Conservation (phyloP, 2,888 invertebrate genomes). For the Stictocephala bisonia region DNA sequence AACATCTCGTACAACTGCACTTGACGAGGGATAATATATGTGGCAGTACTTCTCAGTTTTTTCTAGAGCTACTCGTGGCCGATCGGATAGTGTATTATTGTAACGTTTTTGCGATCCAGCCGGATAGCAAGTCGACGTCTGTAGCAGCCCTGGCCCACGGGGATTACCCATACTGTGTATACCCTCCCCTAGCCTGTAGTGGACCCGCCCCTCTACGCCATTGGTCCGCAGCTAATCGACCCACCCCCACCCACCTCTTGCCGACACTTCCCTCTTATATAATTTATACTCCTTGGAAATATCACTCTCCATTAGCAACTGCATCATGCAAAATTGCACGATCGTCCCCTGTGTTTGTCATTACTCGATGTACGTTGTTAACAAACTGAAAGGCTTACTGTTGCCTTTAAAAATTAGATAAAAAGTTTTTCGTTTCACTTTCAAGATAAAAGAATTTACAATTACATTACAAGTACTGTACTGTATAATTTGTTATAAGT, state of each 20-base stretch:
- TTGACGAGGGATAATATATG: too few species aligned
- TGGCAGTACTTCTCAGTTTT: too few species aligned
- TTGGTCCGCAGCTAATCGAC: slow-evolving; percentile 29
- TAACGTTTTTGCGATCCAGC: too few species aligned
- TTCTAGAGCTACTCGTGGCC: too few species aligned
- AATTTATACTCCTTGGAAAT: slow-evolving; percentile 4
- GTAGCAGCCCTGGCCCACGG: slow-evolving; percentile 1
- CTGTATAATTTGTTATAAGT: too few species aligned
- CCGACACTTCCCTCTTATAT: neutral
- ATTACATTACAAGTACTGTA: too few species aligned
- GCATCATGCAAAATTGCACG: slow-evolving; percentile 16
- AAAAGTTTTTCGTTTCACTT: too few species aligned
- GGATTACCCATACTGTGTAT: slow-evolving; percentile 12
- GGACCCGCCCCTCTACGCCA: slow-evolving; percentile 37
- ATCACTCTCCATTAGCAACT: slow-evolving; percentile 14
- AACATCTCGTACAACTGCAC: too few species aligned
- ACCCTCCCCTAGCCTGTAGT: slow-evolving; percentile 12
- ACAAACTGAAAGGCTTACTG: neutral
- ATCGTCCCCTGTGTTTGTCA: neutral
- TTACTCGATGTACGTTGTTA: neutral
- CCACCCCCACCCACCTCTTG: neutral
- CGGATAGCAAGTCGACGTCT: neutral
- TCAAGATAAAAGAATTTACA: too few species aligned
- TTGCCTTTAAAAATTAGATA: too few species aligned
- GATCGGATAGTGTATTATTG: too few species aligned